A percentile compares a stretch with the other conserved stretches of the same genome.
Conservation (phyloP, 2,888 invertebrate species). For the Pheosia gnoma region DNA sequence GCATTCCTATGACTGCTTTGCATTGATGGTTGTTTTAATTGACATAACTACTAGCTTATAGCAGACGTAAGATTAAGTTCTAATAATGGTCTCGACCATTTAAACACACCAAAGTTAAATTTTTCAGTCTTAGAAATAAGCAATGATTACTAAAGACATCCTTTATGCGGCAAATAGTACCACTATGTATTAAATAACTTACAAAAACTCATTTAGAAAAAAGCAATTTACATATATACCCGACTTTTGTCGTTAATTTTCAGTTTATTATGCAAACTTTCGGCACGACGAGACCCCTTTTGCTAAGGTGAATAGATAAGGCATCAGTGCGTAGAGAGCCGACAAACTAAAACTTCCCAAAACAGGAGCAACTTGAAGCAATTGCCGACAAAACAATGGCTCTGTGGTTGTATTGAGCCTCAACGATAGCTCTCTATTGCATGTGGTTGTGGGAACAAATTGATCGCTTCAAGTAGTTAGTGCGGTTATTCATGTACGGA, state of each 20-base stretch:
- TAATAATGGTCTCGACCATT: too few relatives aligned
- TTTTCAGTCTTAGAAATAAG: too few relatives aligned
- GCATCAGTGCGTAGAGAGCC: conserved; percentile 17
- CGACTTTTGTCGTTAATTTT: conserved; percentile 2
- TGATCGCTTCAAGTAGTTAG: conserved; percentile 31
- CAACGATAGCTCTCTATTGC: conserved; percentile 37
- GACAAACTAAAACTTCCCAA: conserved; percentile 33
- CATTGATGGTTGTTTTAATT: too few relatives aligned
- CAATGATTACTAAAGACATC: too few relatives aligned
- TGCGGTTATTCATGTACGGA: conserved; percentile 13
- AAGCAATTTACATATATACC: neutral
- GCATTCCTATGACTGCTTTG: neutral
- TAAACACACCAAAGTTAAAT: too few relatives aligned
- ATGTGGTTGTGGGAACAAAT: conserved; percentile 35
- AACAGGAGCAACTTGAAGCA: conserved; percentile 27
- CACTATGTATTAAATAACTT: neutral
- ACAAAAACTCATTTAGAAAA: neutral
- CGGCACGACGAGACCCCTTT: neutral
- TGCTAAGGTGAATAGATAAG: conserved; percentile 16
- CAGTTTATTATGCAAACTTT: conserved; percentile 1
- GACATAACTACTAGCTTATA: too few relatives aligned
- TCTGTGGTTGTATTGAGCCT: conserved; percentile 16
- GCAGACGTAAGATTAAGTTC: too few relatives aligned
- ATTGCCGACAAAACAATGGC: conserved; percentile 33
- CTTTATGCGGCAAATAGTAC: too few relatives aligned